Evolutionary conservation across 1,140 invertebrate genomes (phyloP).

Genomic region (Rhagoletis pomonella): DNA sequence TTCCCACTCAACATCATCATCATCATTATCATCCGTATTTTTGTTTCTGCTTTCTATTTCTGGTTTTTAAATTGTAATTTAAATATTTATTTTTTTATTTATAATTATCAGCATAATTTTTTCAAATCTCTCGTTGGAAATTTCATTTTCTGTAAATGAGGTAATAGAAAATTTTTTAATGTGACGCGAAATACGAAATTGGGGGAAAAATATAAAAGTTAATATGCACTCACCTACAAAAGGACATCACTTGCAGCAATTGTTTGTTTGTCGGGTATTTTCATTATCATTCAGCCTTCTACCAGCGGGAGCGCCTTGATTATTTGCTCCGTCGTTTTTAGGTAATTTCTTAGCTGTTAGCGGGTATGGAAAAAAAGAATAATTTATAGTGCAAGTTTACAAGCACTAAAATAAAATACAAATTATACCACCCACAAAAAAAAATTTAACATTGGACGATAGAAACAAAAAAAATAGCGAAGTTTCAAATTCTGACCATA

Average conservation of each 20-base stretch:
- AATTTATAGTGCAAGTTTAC: too few species aligned
- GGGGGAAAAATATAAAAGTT: neutral
- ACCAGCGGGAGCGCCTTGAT: slow-evolving; percentile 83
- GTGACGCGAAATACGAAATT: neutral
- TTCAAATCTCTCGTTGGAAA: slow-evolving; percentile 74
- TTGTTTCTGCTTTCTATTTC: slow-evolving; percentile 54
- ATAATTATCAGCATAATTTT: slow-evolving; percentile 74
- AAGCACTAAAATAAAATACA: too few species aligned
- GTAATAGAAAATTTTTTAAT: neutral
- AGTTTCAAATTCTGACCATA: too few species aligned
- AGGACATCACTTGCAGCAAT: slow-evolving; percentile 93
- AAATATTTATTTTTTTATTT: slow-evolving; percentile 73
- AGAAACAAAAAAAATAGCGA: too few species aligned
- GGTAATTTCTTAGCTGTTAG: slow-evolving; percentile 97
- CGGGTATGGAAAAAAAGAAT: slow-evolving; percentile 57
- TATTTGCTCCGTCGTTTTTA: slow-evolving; percentile 90
- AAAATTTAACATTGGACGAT: too few species aligned
- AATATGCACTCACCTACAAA: slow-evolving; percentile 66
- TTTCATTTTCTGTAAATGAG: slow-evolving; percentile 70
- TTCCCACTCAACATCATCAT: slow-evolving; percentile 48
- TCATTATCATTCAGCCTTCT: slow-evolving; percentile 89
- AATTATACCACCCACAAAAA: too few species aligned
- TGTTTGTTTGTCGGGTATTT: slow-evolving; percentile 86
- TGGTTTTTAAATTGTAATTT: slow-evolving; percentile 59
- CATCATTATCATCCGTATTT: slow-evolving; percentile 56